Base-by-base conservation (phyloP, 2,113 vertebrate genomes). In the Heterocephalus glaber region DNA sequence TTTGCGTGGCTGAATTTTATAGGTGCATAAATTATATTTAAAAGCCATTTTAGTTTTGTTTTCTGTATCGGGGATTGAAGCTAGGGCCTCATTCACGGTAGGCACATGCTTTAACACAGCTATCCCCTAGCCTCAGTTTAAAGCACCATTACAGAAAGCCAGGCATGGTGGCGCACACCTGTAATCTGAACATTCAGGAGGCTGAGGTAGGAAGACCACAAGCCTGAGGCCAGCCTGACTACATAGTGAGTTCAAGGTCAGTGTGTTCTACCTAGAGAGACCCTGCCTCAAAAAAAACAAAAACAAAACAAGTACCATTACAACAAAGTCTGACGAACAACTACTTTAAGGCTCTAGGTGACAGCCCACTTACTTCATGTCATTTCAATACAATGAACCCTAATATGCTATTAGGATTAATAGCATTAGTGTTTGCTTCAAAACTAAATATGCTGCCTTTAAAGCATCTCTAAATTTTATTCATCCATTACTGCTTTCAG, bases 401-500 rank as follows among this genome's bases (percentile, higher is more conserved):
- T 60, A 87, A 65, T 41, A 38, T 6, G 81, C 16, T 72, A 38
- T 38, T 49, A 76, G 58, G n/a, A 88, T 63, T 72, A 87, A 74
- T 47, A 95, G n/a, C n/a, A 70, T 56, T 60, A 47, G 76, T 89
- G 63, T 56, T 80, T 84, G 66, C 56, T 83, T 94, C 24, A 86
- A 93, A 89, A 76, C 26, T 76, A 85, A 66, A 82, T 44, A 72
- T 20, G 58, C 58, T 90, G 70, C n/a, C 72, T 87, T 86, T 58
- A 72, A 95, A 95, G 17, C 41, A 72, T 66, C 61, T 90, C 74
- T 83, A 92, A 95, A 60, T 16, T 54, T 93, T 28, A 89, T 30
- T 54, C n/a, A 70, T 86, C 60, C 90, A 58, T 33, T 54, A 77
- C 1, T 30, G 19, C 22, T 79, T 54, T 41, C 9, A 77, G n/a